A percentile compares a stretch with the other conserved stretches of the same genome.
Conservation (phyloP, 2,113 vertebrate species). For the Pardalotus punctatus region DNA sequence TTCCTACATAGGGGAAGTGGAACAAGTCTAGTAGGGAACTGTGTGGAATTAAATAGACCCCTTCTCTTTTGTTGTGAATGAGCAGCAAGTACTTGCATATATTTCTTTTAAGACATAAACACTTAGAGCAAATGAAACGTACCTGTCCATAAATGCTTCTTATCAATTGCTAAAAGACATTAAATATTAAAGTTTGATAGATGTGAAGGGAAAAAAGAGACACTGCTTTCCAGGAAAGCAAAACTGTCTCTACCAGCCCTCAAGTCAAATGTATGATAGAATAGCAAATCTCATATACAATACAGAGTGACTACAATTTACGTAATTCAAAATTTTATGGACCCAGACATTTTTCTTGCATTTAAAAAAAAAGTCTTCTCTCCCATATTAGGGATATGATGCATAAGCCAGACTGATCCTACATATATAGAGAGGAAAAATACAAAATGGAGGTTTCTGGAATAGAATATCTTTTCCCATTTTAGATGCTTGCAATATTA, state of each 20-base stretch:
- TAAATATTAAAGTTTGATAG: background rate
- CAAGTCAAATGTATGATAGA: background rate
- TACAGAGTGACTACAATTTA: background rate
- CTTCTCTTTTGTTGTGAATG: background rate
- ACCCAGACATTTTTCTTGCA: background rate
- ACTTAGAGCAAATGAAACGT: background rate
- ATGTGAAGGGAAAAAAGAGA: background rate
- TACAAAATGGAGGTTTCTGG: background rate
- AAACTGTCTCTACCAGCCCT: background rate
- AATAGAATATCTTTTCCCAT: background rate
- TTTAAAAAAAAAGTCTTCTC: background rate
- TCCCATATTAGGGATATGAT: background rate
- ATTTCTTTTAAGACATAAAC: background rate
- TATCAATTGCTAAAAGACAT: background rate
- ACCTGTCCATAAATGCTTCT: background rate
- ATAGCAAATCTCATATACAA: background rate
- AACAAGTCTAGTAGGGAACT: background rate
- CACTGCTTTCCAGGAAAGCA: background rate
- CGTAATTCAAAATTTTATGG: background rate
- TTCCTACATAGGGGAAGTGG: background rate
- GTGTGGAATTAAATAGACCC: too few species aligned
- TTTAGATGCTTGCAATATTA: background rate
- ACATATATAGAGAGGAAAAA: background rate
- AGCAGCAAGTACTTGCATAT: background rate
- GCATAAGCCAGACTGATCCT: background rate